Evolutionary conservation across 2,113 vertebrate genomes (phyloP).

Genomic region (Lasiurus borealis): DNA sequence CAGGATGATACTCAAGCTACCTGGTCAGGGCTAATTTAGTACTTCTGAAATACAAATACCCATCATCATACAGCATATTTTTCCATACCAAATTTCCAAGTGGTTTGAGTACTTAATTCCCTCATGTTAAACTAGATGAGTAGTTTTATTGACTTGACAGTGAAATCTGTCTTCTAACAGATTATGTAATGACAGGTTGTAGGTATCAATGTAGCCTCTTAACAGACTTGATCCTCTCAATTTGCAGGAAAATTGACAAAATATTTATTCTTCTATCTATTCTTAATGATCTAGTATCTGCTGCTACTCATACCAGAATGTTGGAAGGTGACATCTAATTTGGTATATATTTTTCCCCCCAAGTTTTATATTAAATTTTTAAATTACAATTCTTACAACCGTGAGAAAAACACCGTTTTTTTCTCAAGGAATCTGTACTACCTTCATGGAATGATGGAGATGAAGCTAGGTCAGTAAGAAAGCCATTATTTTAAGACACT

Average conservation of each 20-base stretch:
- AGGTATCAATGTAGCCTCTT: background rate
- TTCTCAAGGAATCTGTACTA: background rate
- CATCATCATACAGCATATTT: background rate
- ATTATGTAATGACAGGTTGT: background rate
- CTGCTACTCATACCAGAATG: background rate
- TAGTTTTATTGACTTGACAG: background rate
- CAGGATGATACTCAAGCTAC: background rate
- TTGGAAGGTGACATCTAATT: background rate
- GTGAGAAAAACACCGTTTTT: slow-evolving; percentile 24
- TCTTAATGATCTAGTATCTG: background rate
- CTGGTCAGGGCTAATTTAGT: background rate
- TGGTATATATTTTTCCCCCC: background rate
- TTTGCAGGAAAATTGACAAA: slow-evolving; percentile 11
- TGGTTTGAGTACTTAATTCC: background rate
- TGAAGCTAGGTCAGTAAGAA: slow-evolving; percentile 3
- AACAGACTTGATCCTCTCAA: background rate
- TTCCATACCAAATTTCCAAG: background rate
- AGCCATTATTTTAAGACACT: background rate
- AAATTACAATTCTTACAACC: background rate
- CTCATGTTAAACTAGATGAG: background rate
- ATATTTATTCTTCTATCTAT: background rate
- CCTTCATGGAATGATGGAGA: background rate
- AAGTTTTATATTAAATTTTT: slow-evolving; percentile 33
- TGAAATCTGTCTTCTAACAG: background rate
- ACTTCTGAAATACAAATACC: slow-evolving; percentile 27